A percentile compares a stretch with the other conserved stretches of the same genome.
These are phyloP conservation scores for Phoxinus dragarum DNA, from an alignment of 2,797 vertebrate genomes.

Conservation along the genomic window DNA sequence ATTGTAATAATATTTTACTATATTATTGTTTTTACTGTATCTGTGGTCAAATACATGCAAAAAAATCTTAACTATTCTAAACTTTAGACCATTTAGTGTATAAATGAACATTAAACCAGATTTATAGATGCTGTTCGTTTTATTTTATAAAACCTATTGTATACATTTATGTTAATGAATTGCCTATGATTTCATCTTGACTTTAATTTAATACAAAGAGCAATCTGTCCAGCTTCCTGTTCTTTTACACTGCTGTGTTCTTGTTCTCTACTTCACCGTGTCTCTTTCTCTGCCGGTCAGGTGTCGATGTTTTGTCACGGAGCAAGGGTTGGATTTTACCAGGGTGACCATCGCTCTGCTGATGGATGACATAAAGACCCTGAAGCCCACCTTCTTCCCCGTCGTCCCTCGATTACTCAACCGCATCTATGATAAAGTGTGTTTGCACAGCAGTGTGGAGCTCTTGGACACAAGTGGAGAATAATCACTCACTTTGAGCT, in stretches of 20 bases:
- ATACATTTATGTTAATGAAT: no score
- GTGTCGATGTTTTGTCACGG: constrained; percentile 82
- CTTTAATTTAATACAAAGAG: background rate
- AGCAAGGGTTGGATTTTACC: constrained; percentile 82
- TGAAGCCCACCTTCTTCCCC: constrained; percentile 82
- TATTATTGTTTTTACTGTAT: background rate
- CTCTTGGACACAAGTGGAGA: constrained; percentile 6
- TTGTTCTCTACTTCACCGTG: background rate
- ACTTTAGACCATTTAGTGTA: background rate
- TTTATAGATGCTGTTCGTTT: background rate
- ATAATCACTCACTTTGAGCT: background rate
- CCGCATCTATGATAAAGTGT: constrained; percentile 84
- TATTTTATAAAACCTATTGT: background rate
- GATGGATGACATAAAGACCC: constrained; percentile 84
- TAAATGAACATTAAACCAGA: background rate
- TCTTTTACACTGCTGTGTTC: background rate
- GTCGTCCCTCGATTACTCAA: constrained; percentile 83
- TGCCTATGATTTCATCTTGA: background rate
- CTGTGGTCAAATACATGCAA: background rate
- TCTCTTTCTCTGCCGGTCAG: constrained; percentile 59
- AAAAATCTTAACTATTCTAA: background rate
- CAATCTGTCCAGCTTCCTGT: background rate
- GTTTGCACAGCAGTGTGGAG: background rate
- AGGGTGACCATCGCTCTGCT: constrained; percentile 82
- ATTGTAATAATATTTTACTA: background rate